These are phyloP conservation scores for rat (Rattus norvegicus) DNA, from an alignment of 2,113 vertebrate species.

Conservation along the genomic window GRCr8 NC_086021.1:121929501-121930000, in stretches of 20 bases:
- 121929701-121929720: background rate
- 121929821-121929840: background rate
- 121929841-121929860: background rate
- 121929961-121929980: background rate
- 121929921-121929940: background rate
- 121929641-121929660: background rate
- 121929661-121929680: background rate
- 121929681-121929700: background rate
- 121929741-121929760: background rate
- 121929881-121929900: background rate
- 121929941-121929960: background rate
- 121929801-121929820: background rate
- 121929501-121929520: background rate
- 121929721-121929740: background rate
- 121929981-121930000: background rate
- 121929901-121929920: background rate
- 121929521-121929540: background rate
- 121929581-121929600: background rate
- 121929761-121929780: background rate
- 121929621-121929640: background rate
- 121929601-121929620: background rate
- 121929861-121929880: background rate
- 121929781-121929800: background rate
- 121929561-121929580: background rate
- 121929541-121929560: background rate